Base-by-base conservation (phyloP, 1,140 invertebrate genomes). In the Diabrotica undecimpunctata region DNA sequence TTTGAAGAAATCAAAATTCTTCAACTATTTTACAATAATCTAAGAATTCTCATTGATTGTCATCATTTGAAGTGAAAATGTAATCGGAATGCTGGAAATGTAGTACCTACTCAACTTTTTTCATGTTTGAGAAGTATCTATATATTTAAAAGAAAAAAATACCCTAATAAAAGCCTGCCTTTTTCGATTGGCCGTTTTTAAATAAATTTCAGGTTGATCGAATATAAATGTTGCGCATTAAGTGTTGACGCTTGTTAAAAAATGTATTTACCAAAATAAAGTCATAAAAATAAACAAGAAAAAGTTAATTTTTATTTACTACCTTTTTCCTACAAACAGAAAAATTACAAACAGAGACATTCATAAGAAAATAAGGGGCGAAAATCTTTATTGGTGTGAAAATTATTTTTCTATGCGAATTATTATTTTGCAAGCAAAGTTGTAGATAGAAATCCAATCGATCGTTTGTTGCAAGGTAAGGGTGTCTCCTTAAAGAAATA, bases 241-340 rank as follows among this genome's bases (percentile, higher is more conserved):
- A 70, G 52, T 70, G 65, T 70, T 70, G 11, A 70, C 64, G 68
- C 68, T 70, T 70, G 68, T 70, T 70, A 54, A 66, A 25, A 25
- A 25, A 25, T 25, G 64, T 64, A 62, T 70, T 58, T 66, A 70
- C 61, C 66, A 62, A 70, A 70, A 66, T 66, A 70, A 70, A 62
- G 39, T 35, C 9, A 51, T 60, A 13, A 69, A 54, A 46, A 57
- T 25, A 38, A 46, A 61, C 38, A 46, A 56, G 35, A 57, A 38
- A 59, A 6, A 52, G 36, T 52, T 25, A 12, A 6, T 65, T 65
- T 59, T 7, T 36, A 35, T 35, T 25, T 4, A 25, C 25, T 25
- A 25, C 25, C 25, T 25, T 25, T 25, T 25, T 4, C 25, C 4
- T 25, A 25, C 4, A n/a, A n/a, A n/a, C n/a, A n/a, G n/a, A n/a